Base-by-base conservation (phyloP, 1,140 invertebrate genomes). In the Drosophila pruinosa region DNA sequence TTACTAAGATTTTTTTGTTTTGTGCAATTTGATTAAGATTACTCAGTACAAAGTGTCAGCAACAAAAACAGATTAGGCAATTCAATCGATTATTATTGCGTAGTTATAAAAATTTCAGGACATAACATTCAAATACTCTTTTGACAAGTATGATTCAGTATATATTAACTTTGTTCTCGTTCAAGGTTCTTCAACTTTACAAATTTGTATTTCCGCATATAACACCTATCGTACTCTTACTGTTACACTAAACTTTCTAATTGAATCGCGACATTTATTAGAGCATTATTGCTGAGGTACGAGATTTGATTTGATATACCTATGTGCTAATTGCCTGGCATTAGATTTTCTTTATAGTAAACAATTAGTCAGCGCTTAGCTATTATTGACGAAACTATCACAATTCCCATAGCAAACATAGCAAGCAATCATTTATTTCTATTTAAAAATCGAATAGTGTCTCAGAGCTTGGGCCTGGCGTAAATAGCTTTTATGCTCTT, bases 311-410 rank as follows among this genome's bases (percentile, higher is more conserved):
- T 36, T 47, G 36, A 54, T 61, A 43, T 62, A n/a, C n/a, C n/a
- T n/a, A 43, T 47, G 21, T 58, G 80, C 68, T 85, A 79, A 79
- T 85, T 83, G 56, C 8, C 3, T 61, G 47, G 26, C 28, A 63
- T 78, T 82, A 62, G 12, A 22, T 73, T 17, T 59, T 50, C 41
- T 17, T 56, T 24, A 12, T 19, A 65, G 17, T 59, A 58, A 81
- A 31, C 61, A 57, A 50, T 85, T 76, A 80, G 63, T 80, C 75
- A 85, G 52, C 15, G 38, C 19, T 57, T 47, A 39, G n/a, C 24
- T 10, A 17, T 3, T 17, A 39, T 21, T 28, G 24, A 12, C n/a
- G 3, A 15, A 19, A 31, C 8, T n/a, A 22, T 43, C 41, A 45
- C 12, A 63, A 15, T 12, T 15, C 1, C 4, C 43, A 10, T 22